phyloP scores from a whole-genome alignment of 2,797 vertebrate genomes.

The Argya squamiceps region DNA sequence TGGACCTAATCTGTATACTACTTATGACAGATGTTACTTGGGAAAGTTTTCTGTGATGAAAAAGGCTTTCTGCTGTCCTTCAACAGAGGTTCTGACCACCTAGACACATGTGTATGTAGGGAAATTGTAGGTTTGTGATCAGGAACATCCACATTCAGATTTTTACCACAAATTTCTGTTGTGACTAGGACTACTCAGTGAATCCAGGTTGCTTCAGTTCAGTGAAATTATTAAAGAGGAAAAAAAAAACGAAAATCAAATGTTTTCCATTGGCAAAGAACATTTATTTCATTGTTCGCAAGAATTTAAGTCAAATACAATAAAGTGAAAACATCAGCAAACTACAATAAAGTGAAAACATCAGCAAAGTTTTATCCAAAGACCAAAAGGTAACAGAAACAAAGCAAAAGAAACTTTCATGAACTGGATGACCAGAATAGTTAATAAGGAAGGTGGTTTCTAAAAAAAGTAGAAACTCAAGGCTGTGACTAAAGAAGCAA shows the following conservation, averaged over 20 bases:
- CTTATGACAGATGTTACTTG: not conserved
- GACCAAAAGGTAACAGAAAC: not conserved
- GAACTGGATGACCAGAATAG: not conserved
- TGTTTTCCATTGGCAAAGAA: not conserved
- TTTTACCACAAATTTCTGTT: not conserved
- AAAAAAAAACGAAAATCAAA: not conserved
- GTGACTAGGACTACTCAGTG: not conserved
- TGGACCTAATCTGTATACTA: not conserved
- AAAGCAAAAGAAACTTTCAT: not conserved
- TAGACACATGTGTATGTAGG: rapidly evolving
- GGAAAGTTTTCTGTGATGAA: not conserved
- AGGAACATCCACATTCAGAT: not conserved
- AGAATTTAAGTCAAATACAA: not conserved
- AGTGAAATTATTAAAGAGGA: not conserved
- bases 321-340: not conserved
- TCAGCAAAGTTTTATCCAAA: not conserved
- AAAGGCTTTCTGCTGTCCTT: not conserved
- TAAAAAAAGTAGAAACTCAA: slow-evolving; percentile 40
- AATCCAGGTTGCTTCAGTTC: not conserved
- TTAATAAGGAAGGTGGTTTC: not conserved
- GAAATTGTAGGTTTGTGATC: not conserved
- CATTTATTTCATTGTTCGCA: not conserved
- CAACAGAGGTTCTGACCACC: not conserved
- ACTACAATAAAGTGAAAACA: too few relatives aligned
- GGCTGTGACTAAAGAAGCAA: not conserved